Conservation (phyloP, 2,797 vertebrate species). For the Mareca strepera region DNA sequence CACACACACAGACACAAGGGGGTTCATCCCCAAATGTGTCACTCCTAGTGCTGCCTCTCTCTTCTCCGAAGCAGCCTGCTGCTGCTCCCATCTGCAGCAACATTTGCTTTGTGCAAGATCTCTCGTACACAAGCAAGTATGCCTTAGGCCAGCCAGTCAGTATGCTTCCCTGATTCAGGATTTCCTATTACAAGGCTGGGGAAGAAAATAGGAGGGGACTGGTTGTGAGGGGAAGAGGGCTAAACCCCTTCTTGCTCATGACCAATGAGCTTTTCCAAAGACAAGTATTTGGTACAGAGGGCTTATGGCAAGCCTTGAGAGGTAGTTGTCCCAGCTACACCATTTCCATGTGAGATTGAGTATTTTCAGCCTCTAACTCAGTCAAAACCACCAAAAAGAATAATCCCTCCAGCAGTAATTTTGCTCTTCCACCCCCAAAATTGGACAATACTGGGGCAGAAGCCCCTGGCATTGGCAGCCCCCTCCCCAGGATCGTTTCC, state of each 20-base stretch:
- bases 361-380: neutral
- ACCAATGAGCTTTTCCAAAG: neutral
- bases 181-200: neutral
- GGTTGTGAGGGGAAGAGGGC: neutral
- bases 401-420: neutral
- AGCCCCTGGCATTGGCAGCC: neutral
- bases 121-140: neutral
- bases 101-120: neutral
- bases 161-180: neutral
- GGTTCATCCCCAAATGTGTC: rapidly evolving
- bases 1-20: no score
- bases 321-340: neutral
- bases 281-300: neutral
- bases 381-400: neutral
- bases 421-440: neutral
- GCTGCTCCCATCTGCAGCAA: neutral
- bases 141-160: rapidly evolving
- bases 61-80: neutral
- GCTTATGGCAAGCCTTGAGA: no score
- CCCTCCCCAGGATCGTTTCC: no score
- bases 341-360: neutral
- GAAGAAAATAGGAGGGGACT: neutral
- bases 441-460: neutral
- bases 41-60: neutral
- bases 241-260: neutral